Base-by-base conservation (phyloP, 2,113 vertebrate genomes). In the Athene noctua region DNA sequence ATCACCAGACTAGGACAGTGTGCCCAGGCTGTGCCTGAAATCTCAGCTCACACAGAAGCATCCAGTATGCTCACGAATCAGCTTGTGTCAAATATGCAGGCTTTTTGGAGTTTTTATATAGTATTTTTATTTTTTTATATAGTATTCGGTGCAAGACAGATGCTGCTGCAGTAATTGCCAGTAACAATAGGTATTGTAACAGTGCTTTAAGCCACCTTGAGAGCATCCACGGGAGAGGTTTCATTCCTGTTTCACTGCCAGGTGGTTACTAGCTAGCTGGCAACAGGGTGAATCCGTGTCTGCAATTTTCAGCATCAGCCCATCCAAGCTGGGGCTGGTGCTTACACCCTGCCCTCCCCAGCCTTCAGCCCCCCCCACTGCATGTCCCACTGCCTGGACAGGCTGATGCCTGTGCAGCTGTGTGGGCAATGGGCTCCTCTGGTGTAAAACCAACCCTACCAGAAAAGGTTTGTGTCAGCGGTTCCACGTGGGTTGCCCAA, bases 401-500 rank as follows among this genome's bases (percentile, higher is more conserved):
- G 58, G 49, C 63, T 86, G 44, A 71, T 38, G 29, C 65, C 81
- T 30, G 8, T 7, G 13, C 29, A 54, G 1, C 36, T 1, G 0
- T 0, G 0, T 1, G 40, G 49, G 15, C 58, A 66, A 10, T 1
- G 8, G 22, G 40, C 34, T 94, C 13, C 46, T 40, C 29, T 14
- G 25, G 55, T 42, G 70, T 57, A 30, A 55, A 62, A 67, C 5
- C 54, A 74, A 17, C 42, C 29, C n/a, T 55, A 54, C 10, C 68
- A 62, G 40, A 27, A 62, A 38, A 27, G 32, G 30, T 6, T 55
- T 70, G n/a, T 55, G 84, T 44, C 72, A 66, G 71, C 42, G 70
- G 40, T 18, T 40, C 59, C 55, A n/a, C 1, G 2, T 5, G 4
- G 29, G 29, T 12, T 70, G 26, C 52, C 67, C 0, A 0, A 62